Base-by-base conservation (phyloP, 2,113 vertebrate genomes). In the Phrynosoma blainvillii region DNA sequence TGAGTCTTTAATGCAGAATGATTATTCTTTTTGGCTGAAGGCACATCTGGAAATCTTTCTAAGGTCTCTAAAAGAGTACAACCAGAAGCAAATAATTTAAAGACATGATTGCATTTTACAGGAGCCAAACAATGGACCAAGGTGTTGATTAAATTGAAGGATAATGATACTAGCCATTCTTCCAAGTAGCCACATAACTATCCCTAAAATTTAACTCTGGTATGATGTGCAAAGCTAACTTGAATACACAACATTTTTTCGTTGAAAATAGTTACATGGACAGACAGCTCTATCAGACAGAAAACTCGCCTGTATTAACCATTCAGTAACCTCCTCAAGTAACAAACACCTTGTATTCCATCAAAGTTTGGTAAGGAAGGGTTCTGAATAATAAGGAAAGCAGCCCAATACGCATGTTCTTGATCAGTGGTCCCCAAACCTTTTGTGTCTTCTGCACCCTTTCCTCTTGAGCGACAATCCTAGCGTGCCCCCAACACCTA, bases 21-120 rank as follows among this genome's bases (percentile, higher is more conserved):
- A 84, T 84, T 88, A 83, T 77, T 84, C 65, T 84, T 30, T 83
- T 68, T 84, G 62, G 81, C 74, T 88, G 62, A n/a, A 78, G 87
- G 87, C 87, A 88, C n/a, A 83, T 84, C 74, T 88, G 87, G 74
- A 76, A 74, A 13, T 77, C 42, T 84, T 70, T 70, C 14, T 36
- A 68, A 83, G n/a, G 76, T 36, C 59, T 76, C 14, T 59, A 47
- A 8, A 42, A 59, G 21, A 78, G n/a, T 84, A 77, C 16, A 66
- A 56, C n/a, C 73, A 84, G 32, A n/a, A 77, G 27, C 9, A 54
- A 9, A 36, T 23, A 78, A 76, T 13, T 85, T 25, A 68, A 11
- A 84, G 42, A 36, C 54, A 68, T 27, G 0, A 56, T 18, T 54
- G 23, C 2, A 1, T 70, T 78, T 14, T 59, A 79, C 16, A 30